Evolutionary conservation across 1,140 invertebrate species (phyloP), one percentile per base, ranked within the genome.

Genomic region (Frieseomelitta varia): DNA sequence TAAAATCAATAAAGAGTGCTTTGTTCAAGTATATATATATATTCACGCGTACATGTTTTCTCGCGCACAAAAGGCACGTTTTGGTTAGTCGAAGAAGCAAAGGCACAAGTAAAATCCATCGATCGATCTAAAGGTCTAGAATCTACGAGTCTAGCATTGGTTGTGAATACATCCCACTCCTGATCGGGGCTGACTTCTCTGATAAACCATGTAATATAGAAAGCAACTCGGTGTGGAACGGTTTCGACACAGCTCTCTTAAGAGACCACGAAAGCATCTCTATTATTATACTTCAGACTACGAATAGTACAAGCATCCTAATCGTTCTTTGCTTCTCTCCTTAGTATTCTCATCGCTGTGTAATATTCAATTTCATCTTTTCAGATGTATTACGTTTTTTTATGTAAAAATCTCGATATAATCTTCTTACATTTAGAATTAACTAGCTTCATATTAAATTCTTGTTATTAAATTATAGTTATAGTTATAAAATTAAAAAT

Each of bases 151-250:
- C 53, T 56, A 19, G 56, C 63, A 47, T 51, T 56, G 51, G 30
- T 81, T 76, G 56, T 75, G 68, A 85, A 77, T 68, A 56, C 68
- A 73, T 56, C 69, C 75, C 81, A 84, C 84, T 68, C 82, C 73
- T 69, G 85, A 67, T 34, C 81, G 63, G 39, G 47, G 39, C 69
- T 58, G 61, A 61, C 77, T 71, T 72, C 73, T 76, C 81, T 86
- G 81, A 79, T 86, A 86, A 84, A 84, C 75, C 75, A 53, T 86
- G 74, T 82, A 84, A 84, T 79, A 79, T 58, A 74, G 81, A 86
- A 86, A 86, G 81, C 75, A 75, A 75, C 81, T 79, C 71, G 79
- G 83, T 81, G 56, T 72, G 72, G 65, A 83, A 69, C 73, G 74
- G 58, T 85, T 81, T 77, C 74, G 73, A 85, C 73, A 81, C 65